phyloP scores from a whole-genome alignment of 2,888 invertebrate genomes.

The Clunio marinus region DNA sequence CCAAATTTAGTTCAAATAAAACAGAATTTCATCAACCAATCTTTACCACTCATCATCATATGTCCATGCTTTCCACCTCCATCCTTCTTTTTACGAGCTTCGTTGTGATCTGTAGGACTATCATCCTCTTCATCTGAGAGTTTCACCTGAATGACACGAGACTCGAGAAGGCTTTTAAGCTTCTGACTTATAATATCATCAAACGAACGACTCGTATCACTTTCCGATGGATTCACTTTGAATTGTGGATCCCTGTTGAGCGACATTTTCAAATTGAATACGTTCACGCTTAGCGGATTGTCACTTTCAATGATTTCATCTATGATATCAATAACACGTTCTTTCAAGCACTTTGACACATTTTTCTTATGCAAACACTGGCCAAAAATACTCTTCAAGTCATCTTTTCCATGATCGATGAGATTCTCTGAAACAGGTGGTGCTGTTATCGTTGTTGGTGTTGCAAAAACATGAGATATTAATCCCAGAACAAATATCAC shows the following conservation, averaged over 20 bases:
- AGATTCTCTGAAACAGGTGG: constrained; percentile 21
- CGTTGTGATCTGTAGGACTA: constrained; percentile 2
- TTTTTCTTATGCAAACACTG: constrained; percentile 44
- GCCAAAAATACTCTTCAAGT: constrained; percentile 6
- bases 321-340: constrained; percentile 48
- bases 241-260: constrained; percentile 44
- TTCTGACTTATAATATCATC: constrained; percentile 44
- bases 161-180: constrained; percentile 50
- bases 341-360: constrained; percentile 50
- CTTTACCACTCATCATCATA: constrained; percentile 54
- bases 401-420: background rate
- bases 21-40: background rate
- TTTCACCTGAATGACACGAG: constrained; percentile 51
- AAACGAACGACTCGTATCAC: constrained; percentile 44
- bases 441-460: constrained; percentile 29
- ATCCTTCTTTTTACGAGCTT: constrained; percentile 56
- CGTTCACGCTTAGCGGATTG: constrained; percentile 47
- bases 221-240: constrained; percentile 42
- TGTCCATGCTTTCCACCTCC: constrained; percentile 47
- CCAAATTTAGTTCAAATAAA: background rate
- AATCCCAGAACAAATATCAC: background rate
- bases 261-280: constrained; percentile 43
- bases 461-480: background rate
- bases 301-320: constrained; percentile 51
- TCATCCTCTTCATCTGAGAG: constrained; percentile 46